Evolutionary conservation across 1,140 invertebrate species (phyloP), one percentile per base, ranked within the genome.

Genomic region (Drosophila equinoxialis): DNA sequence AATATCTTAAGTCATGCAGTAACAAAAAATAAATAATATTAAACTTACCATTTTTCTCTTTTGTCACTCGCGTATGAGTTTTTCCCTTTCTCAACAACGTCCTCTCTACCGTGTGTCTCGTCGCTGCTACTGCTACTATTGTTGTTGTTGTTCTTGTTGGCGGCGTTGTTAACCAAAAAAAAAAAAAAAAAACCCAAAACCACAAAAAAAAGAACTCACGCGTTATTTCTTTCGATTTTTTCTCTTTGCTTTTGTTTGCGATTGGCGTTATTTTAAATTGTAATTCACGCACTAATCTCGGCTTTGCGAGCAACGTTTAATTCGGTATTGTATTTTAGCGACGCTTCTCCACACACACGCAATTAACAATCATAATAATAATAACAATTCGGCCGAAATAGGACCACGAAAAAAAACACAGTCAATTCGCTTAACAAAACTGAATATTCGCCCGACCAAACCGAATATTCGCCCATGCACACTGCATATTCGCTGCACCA

Each of bases 81-180:
- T 10, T 51, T 23, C 45, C 45, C 7, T 51, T 51, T 51, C 20
- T 51, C 10, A 10, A 51, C 7, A 51, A 51, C 17, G 10, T 51
- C 45, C 45, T 51, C 45, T 20, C 17, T 23, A 20, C 11, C 37
- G 37, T 13, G 37, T 13, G 37, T 39, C 37, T 39, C 30, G 30
- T 30, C 7, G 10, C 37, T 39, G 37, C 37, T 39, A 11, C 37
- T 39, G 10, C 8, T 51, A 14, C 0, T 51, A 11, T 20, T 59
- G 57, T 59, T 35, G 33, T 59, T 59, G 57, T 58, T 59, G 57
- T 59, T 59, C 33, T 59, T 59, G 57, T 59, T 39, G 57, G 57
- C 33, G 33, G 57, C 33, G 57, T 59, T 59, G 33, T 59, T 59
- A 59, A 37, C 57, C 57, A 51, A 51, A 23, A 51, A 51, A 51